Conservation (phyloP, 2,888 invertebrate genomes). For the Xylocampa areola region DNA sequence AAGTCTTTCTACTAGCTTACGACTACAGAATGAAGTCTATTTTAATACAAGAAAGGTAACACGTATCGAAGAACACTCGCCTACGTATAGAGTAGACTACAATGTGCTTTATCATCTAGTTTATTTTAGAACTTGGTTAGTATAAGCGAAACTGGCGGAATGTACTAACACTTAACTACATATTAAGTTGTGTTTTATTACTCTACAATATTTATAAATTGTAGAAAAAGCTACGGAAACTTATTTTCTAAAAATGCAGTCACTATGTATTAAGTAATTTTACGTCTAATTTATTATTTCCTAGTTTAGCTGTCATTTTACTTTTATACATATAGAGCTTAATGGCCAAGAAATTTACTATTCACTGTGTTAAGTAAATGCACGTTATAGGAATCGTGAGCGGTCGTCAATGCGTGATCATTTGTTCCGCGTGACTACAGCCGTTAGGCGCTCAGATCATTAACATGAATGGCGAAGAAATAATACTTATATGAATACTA, state of each 20-base stretch:
- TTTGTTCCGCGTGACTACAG: conserved; percentile 47
- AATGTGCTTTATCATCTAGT: conserved; percentile 17
- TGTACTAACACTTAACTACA: conserved; percentile 2
- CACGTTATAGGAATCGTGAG: conserved; percentile 6
- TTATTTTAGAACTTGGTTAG: conserved; percentile 27
- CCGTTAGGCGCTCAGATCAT: conserved; percentile 14
- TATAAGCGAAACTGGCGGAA: conserved; percentile 10
- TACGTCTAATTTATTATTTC: neutral
- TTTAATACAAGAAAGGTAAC: conserved; percentile 44
- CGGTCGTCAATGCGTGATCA: conserved; percentile 33
- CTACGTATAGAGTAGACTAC: conserved; percentile 16
- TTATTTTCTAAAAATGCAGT: conserved; percentile 14
- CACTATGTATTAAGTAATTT: neutral
- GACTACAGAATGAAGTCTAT: conserved; percentile 15
- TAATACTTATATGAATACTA: conserved; percentile 16
- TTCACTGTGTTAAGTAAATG: too few relatives aligned
- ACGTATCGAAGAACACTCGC: conserved; percentile 17
- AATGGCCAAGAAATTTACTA: too few relatives aligned
- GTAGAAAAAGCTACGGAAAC: neutral
- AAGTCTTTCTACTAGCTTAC: conserved; percentile 36
- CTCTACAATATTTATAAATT: neutral
- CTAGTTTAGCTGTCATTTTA: conserved; percentile 11
- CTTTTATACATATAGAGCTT: too few relatives aligned
- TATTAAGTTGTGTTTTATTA: conserved; percentile 6
- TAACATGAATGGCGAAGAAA: conserved; percentile 13